Evolutionary conservation across 2,888 invertebrate genomes (phyloP), one percentile per base, ranked within the genome.

Genomic region (Caenorhabditis sp.): DNA sequence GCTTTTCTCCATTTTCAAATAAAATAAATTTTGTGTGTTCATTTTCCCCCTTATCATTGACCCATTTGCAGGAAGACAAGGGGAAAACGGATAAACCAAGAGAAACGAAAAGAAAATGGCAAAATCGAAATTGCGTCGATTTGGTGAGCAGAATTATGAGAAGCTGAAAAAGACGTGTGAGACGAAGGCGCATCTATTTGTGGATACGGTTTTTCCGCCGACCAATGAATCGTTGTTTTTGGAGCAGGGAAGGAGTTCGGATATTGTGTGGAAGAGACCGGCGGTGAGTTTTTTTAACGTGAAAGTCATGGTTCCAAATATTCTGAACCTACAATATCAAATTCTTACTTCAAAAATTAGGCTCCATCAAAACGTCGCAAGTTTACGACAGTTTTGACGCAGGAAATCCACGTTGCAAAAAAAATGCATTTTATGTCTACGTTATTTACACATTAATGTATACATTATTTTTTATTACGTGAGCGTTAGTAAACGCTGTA

Each of bases 241-340:
- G 78, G 88, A 88, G 76, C 79, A 84, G n/a, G 85, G 84, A 7
- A 70, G 87, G 53, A 83, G 75, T 59, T 78, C 82, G 43, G 85
- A 86, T 57, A 88, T 90, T 52, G 85, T 84, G 2, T 90, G 90
- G 90, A 88, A 88, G 70, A 79, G 90, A 74, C 90, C 90, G 1
- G 87, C 87, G 70, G 90, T 89, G 23, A 25, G 56, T 56, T 56
- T 53, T 23, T 53, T 23, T 20, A 53, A 53, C 23, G 12, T 12
- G 17, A 17, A 53, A 20, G 5, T 53, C 14, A 4, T 5, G 8
- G 50, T 50, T 38, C 14, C 7, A 38, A 38, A 14, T 7, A 7
- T 7, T 14, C 7, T 38, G 14, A 38, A 10, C 38, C 38, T 10
- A 38, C 17, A 50, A 50, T 8, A n/a, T 50, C 17, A 4, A 20